Evolutionary conservation across 2,113 vertebrate species (phyloP).

Genomic region (Parus major): DNA sequence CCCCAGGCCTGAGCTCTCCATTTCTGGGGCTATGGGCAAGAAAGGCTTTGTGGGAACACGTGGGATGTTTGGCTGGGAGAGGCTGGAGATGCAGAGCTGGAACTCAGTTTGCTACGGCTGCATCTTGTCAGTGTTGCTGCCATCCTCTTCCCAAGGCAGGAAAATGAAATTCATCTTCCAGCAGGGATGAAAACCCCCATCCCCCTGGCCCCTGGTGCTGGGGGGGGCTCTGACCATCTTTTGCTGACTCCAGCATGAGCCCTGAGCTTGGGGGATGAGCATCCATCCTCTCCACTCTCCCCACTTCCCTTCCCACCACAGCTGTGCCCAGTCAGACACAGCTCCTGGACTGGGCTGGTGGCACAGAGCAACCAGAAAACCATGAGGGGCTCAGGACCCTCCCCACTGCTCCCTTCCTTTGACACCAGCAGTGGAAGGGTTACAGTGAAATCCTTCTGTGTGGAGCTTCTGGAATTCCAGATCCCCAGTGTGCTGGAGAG

Average conservation of each 20-base stretch:
- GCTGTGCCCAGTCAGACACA: background rate
- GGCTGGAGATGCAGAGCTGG: background rate
- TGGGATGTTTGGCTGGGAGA: background rate
- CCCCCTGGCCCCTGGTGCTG: too few relatives aligned
- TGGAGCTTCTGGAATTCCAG: background rate
- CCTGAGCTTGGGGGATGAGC: background rate
- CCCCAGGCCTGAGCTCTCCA: background rate
- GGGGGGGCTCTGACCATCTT: background rate
- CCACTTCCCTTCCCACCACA: background rate
- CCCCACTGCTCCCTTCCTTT: background rate
- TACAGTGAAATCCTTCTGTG: background rate
- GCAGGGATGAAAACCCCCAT: background rate
- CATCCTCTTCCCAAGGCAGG: background rate
- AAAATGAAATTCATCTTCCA: background rate
- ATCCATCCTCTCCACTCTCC: background rate
- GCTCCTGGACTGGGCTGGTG: background rate
- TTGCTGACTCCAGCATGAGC: background rate
- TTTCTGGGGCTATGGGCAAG: background rate
- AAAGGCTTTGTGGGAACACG: background rate
- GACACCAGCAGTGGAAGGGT: background rate
- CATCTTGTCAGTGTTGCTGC: rapidly evolving
- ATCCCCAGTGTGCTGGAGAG: background rate
- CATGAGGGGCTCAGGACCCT: background rate
- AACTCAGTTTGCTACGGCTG: background rate
- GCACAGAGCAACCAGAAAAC: background rate